Evolutionary conservation across 2,113 vertebrate genomes (phyloP), one percentile per base, ranked within the genome.

Genomic region (Rhynchomys soricoides): DNA sequence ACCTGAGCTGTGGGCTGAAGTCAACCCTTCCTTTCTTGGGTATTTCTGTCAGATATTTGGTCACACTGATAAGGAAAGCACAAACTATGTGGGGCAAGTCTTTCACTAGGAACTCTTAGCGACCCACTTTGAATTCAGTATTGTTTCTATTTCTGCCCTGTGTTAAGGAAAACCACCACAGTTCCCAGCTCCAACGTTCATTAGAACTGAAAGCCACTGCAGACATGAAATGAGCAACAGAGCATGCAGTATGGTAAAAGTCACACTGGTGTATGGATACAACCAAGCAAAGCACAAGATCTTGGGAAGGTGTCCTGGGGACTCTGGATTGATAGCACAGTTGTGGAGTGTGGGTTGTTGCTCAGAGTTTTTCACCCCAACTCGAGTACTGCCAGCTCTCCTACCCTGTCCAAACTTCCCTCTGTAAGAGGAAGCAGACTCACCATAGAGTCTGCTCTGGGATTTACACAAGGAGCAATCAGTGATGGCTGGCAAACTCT

Each of bases 161-260:
- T 81, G 81, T 91, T 86, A 50, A 86, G 52, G 34, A 82, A 94
- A 91, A 70, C 8, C 50, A 75, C 73, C 82, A 17, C 16, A 45
- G 52, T 26, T 89, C 87, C 77, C 48, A 81, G 55, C 74, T 68
- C 64, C 93, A 96, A 82, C n/a, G 40, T 89, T 86, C 48, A 7
- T 78, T 93, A 77, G 91, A 74, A 71, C 11, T 34, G 21, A 95
- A 89, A 85, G 21, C 29, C 26, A 74, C 62, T 79, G 2, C 86
- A 96, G 68, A 92, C 31, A 59, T 57, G 13, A 91, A 89, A 55
- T 9, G 52, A 91, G 24, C 85, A 75, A 59, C 22, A 81, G 26
- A 70, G 37, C 34, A 71, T 43, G 12, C 75, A 89, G 62, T 9
- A 66, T 0, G 71, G 89, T 34, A 59, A 59, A 94, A 31, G 82